Evolutionary conservation across 1,140 invertebrate species (phyloP), one percentile per base, ranked within the genome.

Genomic region (Sminthurinus signatus): DNA sequence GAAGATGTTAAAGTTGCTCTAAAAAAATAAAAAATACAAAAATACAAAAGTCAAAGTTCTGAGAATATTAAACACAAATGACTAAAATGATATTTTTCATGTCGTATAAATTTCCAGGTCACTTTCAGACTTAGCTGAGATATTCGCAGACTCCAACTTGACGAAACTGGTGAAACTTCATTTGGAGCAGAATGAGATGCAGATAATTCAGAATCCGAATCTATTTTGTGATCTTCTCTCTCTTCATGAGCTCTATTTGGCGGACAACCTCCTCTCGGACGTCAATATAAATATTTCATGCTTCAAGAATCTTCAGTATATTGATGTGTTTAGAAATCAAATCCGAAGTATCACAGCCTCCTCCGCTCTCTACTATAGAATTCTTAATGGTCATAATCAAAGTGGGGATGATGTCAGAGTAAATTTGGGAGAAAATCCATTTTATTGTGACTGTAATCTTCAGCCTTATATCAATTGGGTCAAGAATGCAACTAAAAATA

Each of bases 141-240:
- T 89, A 58, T 89, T 90, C 73, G 79, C 83, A 0, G 83, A 85
- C 42, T 86, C 80, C 64, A 83, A 85, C 73, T 73, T 89, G 50
- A 82, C 79, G 1, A 81, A 81, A 57, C 74, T 90, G 60, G 81
- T 81, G 61, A 88, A 88, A 72, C 74, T 90, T 0, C 87, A 89
- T 76, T 74, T 90, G 58, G 88, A 89, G 73, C 86, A 88, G 73
- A 90, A 90, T 73, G 84, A 88, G 74, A 88, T 90, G 54, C 64
- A 71, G 44, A 28, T 56, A 2, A 66, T 72, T 19, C 81, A 78
- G 1, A 84, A 88, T 73, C 75, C 77, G 8, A 78, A 78, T 36
- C 81, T 88, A 1, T 89, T 89, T 72, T 89, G 88, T 69, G 82
- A 85, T 64, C 75, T 89, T 23, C 83, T 84, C 0, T 80, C 78